These are phyloP conservation scores for Rhabdomys pumilio DNA, from an alignment of 2,797 vertebrate genomes.

Conservation along the genomic window DNA sequence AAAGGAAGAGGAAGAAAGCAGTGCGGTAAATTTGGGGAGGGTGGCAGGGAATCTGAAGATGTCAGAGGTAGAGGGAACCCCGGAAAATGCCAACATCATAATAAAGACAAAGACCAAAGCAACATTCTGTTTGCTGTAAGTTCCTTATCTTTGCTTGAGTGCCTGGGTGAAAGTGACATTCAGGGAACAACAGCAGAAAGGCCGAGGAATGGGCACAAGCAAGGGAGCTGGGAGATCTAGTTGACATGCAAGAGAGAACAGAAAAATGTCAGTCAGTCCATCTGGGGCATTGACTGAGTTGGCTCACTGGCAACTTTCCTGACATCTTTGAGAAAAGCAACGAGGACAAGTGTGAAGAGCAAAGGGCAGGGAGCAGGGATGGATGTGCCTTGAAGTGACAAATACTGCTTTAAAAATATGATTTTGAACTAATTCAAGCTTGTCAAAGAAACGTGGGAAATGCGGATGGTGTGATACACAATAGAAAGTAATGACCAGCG, in stretches of 20 bases:
- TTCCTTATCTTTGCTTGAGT: neutral
- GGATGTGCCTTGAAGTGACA: neutral
- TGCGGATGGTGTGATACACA: neutral
- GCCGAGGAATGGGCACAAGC: neutral
- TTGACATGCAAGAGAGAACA: neutral
- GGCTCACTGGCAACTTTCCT: neutral
- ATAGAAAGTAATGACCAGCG: too few species aligned
- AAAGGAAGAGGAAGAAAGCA: constrained; percentile 9
- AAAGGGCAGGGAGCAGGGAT: neutral
- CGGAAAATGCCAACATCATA: neutral
- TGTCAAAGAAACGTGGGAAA: constrained; percentile 22
- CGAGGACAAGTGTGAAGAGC: neutral
- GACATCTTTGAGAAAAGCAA: neutral
- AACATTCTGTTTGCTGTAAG: neutral
- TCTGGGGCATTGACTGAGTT: neutral
- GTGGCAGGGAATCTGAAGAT: neutral
- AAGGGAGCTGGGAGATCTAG: neutral
- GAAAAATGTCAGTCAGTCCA: neutral
- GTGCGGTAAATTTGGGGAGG: neutral
- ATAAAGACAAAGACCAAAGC: neutral
- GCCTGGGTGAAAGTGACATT: neutral
- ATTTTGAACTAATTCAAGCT: neutral
- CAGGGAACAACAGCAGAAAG: neutral
- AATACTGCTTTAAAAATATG: neutral
- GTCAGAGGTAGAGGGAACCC: neutral